Evolutionary conservation across 1,140 invertebrate genomes (phyloP), one percentile per base, ranked within the genome.

Genomic region (Carposina sasakii): DNA sequence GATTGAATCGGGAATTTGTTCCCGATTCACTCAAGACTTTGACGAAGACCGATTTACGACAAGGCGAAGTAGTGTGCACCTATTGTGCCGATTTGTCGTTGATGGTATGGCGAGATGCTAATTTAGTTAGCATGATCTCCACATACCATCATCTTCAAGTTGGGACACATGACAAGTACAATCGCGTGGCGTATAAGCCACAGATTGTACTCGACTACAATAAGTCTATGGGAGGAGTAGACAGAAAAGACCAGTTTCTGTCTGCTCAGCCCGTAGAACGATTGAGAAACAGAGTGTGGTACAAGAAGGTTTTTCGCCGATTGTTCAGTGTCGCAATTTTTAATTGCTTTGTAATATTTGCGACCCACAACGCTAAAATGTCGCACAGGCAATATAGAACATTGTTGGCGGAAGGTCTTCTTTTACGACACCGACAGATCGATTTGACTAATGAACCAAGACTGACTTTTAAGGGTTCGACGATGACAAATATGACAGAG

Each of bases 201-300:
- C 48, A 6, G 16, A 21, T 58, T 16, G 57, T 70, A 12, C 47
- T 55, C 0, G 58, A 70, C 33, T 72, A 72, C 39, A 72, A 67
- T 44, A 57, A 55, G 21, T 26, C 22, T 24, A 68, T 67, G 63
- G 63, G 63, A n/a, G 63, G 58, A 17, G 53, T 71, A 1, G 66
- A 71, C 43, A 43, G 40, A 16, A 50, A 56, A 34, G 63, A 66
- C 33, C 65, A 70, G 47, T 45, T 30, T 13, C 33, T 53, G 26
- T 50, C 41, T 9, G 52, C 52, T 30, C 43, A 55, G 2, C 54
- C 47, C 10, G 13, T 60, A 23, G 61, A 64, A 40, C 20, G 58
- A 26, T 1, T n/a, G 0, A 23, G 45, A 6, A 60, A 57, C 39
- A 31, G 26, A 17, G 16, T 55, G 3, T 62, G 56, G 56, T 61